A percentile compares a stretch with the other conserved stretches of the same genome.
Evolutionary conservation across 2,888 invertebrate species (phyloP).

Genomic region (Rhyacophila evoluta): DNA sequence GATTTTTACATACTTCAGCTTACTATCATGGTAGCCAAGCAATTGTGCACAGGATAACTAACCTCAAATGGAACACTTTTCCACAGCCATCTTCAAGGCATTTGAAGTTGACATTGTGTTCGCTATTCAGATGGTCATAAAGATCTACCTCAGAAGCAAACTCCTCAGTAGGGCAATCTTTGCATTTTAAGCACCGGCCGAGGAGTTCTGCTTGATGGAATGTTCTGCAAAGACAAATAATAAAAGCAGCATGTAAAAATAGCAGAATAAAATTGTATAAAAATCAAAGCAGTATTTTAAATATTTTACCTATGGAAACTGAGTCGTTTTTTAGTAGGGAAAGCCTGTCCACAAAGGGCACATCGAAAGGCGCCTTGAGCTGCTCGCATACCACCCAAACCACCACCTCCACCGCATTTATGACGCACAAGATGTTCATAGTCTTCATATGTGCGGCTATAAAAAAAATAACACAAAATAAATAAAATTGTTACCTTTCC

Average conservation of each 20-base stretch:
- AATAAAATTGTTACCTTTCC: no score
- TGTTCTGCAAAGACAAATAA: slow-evolving; percentile 45
- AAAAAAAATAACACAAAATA: slow-evolving; percentile 16
- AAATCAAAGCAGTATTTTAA: neutral
- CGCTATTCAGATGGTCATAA: slow-evolving; percentile 69
- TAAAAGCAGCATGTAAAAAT: no score
- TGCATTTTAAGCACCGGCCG: slow-evolving; percentile 34
- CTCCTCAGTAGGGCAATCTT: slow-evolving; percentile 38
- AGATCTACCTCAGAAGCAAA: slow-evolving; percentile 64
- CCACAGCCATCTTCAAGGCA: slow-evolving; percentile 64
- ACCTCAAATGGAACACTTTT: slow-evolving; percentile 66
- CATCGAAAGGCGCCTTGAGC: slow-evolving; percentile 38
- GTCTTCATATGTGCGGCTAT: slow-evolving; percentile 34
- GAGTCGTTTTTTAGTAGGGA: slow-evolving; percentile 41
- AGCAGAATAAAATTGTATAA: neutral
- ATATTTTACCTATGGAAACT: slow-evolving; percentile 45
- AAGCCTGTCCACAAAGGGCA: slow-evolving; percentile 51
- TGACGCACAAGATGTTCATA: slow-evolving; percentile 33
- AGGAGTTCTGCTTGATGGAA: slow-evolving; percentile 51
- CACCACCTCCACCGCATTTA: slow-evolving; percentile 26
- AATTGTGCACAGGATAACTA: no score
- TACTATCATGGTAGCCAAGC: no score
- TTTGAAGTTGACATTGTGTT: slow-evolving; percentile 66
- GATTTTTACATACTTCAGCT: no score
- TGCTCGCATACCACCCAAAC: slow-evolving; percentile 31